Conservation (phyloP, 2,113 vertebrate genomes). For the Echinops telfairi region DNA sequence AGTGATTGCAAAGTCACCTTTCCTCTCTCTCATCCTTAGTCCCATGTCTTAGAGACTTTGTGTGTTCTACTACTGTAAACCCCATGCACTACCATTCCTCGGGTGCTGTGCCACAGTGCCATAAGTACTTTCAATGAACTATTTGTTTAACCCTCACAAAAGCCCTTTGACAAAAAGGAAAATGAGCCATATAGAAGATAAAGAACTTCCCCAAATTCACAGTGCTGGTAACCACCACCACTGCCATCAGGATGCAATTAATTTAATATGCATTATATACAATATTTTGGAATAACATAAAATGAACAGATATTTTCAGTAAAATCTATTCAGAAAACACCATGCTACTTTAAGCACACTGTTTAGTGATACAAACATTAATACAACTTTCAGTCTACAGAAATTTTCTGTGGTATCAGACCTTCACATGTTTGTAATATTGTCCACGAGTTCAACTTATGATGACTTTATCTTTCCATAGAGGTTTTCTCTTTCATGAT, state of each 20-base stretch:
- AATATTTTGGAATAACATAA: constrained; percentile 47
- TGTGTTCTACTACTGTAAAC: background rate
- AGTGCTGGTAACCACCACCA: background rate
- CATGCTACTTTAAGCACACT: background rate
- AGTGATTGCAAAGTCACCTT: background rate
- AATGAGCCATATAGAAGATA: constrained; percentile 10
- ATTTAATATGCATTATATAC: constrained; percentile 22
- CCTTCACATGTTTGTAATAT: constrained; percentile 15
- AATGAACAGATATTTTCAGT: constrained; percentile 10
- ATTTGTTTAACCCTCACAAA: constrained; percentile 50
- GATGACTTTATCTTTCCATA: background rate
- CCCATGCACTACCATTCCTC: background rate
- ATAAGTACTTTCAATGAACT: constrained; percentile 23
- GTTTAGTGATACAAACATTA: constrained; percentile 21
- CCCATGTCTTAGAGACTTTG: background rate
- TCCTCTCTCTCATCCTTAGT: background rate
- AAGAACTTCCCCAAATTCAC: constrained; percentile 14
- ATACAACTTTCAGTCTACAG: background rate
- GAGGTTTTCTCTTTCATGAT: background rate
- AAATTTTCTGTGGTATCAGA: constrained; percentile 20
- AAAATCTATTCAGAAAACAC: constrained; percentile 32
- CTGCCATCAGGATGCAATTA: background rate
- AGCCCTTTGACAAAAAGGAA: constrained; percentile 24
- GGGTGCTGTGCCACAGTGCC: background rate
- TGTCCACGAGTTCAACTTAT: background rate